phyloP scores from a whole-genome alignment of 2,113 vertebrate species.

The Atlantisia rogersi region DNA sequence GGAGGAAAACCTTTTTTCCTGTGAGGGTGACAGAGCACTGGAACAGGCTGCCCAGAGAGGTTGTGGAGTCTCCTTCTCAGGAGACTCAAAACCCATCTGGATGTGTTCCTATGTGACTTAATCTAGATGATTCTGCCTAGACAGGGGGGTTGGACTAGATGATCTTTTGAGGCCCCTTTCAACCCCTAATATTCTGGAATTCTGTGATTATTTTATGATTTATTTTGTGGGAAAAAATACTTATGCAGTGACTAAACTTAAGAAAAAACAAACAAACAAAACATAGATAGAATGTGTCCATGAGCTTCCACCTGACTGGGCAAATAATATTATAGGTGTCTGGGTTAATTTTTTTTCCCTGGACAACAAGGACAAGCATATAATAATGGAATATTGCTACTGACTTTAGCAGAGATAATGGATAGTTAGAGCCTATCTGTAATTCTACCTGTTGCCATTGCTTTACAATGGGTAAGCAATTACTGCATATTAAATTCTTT shows the following conservation, averaged over 20 bases:
- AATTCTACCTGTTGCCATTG: neutral
- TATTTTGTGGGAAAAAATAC: neutral
- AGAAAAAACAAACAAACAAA: neutral
- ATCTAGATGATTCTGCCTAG: no score
- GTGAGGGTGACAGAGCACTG: no score
- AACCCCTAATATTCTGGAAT: no score
- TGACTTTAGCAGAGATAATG: neutral
- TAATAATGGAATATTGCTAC: neutral
- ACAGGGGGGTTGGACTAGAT: no score
- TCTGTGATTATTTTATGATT: neutral
- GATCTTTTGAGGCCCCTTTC: no score
- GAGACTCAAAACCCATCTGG: no score
- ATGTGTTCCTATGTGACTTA: no score
- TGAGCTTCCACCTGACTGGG: neutral
- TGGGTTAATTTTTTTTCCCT: neutral
- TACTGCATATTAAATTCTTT: neutral
- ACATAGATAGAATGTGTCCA: neutral
- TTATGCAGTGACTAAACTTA: neutral
- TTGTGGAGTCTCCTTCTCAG: no score
- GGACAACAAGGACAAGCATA: neutral
- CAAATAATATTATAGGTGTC: neutral
- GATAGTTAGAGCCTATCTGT: neutral
- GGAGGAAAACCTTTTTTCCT: no score
- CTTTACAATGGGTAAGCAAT: neutral
- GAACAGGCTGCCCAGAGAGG: no score